Percentiles rank a stretch among this genome's conserved stretches.
Evolutionary conservation across 2,888 invertebrate genomes (phyloP).

Genomic region (Oligia strigilis): DNA sequence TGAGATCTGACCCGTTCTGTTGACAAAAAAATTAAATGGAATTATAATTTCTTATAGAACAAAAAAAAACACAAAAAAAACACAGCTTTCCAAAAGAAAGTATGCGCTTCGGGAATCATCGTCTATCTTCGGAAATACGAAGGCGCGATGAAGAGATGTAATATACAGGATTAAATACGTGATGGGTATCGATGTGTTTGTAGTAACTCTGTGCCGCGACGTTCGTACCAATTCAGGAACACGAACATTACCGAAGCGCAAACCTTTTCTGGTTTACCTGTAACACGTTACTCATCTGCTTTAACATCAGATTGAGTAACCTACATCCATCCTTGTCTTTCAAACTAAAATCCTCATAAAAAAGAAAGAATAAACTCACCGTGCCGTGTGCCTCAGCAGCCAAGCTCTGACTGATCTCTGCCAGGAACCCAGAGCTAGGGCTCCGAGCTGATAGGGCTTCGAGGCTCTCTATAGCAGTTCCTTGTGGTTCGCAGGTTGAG

Average conservation of each 20-base stretch:
- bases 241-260: background rate
- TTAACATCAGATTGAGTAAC: background rate
- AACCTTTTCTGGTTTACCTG: background rate
- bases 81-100: background rate
- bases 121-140: background rate
- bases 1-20: constrained; percentile 81
- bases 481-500: constrained; percentile 82
- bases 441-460: constrained; percentile 88
- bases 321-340: background rate
- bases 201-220: background rate
- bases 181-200: no score
- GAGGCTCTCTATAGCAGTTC: constrained; percentile 88
- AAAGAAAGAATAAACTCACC: constrained; percentile 72
- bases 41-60: background rate
- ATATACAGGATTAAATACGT: no score
- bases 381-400: constrained; percentile 82
- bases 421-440: constrained; percentile 87
- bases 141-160: background rate
- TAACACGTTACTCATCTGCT: background rate
- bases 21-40: constrained; percentile 24
- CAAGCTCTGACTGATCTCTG: constrained; percentile 88
- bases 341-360: background rate
- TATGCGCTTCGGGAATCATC: background rate
- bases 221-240: background rate
- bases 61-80: background rate